Percentiles rank a stretch among this genome's conserved stretches.
Conservation (phyloP, 1,140 invertebrate species). For the Argopecten irradians region DNA sequence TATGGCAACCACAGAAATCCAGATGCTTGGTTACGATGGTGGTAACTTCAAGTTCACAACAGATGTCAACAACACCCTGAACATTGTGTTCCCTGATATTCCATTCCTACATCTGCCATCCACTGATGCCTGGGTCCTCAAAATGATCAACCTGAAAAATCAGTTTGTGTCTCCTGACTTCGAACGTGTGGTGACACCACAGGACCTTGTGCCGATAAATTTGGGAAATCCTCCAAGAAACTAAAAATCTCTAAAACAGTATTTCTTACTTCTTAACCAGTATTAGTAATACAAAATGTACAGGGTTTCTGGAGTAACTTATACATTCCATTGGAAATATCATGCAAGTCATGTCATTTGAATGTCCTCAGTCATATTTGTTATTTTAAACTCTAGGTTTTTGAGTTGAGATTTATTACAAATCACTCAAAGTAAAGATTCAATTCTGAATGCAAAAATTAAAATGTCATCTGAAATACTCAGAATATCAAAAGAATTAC, state of each 20-base stretch:
- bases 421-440: too few relatives aligned
- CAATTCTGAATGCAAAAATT: too few relatives aligned
- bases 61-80: conserved; percentile 42
- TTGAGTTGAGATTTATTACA: too few relatives aligned
- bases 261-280: too few relatives aligned
- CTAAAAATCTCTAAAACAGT: background rate
- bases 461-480: too few relatives aligned
- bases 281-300: too few relatives aligned
- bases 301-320: too few relatives aligned
- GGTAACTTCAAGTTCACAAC: conserved; percentile 36
- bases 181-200: background rate
- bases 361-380: too few relatives aligned
- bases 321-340: too few relatives aligned
- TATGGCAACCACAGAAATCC: conserved; percentile 58
- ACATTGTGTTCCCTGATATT: conserved; percentile 57
- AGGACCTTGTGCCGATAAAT: background rate
- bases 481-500: too few relatives aligned
- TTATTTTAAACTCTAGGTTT: too few relatives aligned
- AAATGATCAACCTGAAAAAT: conserved; percentile 49
- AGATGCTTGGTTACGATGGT: conserved; percentile 64
- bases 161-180: background rate
- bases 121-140: conserved; percentile 66
- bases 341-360: too few relatives aligned
- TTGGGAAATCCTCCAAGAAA: background rate
- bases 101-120: conserved; percentile 58